Evolutionary conservation across 1,140 invertebrate genomes (phyloP).

Genomic region (Zaprionus gabonicus): DNA sequence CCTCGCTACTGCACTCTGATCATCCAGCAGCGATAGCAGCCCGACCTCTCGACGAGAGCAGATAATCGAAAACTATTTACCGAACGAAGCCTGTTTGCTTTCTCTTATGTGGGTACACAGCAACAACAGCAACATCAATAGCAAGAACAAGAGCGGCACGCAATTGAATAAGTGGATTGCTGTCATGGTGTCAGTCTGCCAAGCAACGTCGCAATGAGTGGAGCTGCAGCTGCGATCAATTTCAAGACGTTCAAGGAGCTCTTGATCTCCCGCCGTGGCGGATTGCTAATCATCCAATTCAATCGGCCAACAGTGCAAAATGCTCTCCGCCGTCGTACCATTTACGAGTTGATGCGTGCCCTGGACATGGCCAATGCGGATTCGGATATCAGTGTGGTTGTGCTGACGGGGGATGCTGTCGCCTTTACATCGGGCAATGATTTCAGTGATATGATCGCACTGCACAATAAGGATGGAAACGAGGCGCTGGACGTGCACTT

Average conservation of each 20-base stretch:
- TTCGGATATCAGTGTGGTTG: slow-evolving; percentile 50
- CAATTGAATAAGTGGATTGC: slow-evolving; percentile 25
- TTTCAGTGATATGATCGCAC: slow-evolving; percentile 84
- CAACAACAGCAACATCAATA: neutral
- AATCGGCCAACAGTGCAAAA: slow-evolving; percentile 92
- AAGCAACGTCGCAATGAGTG: slow-evolving; percentile 30
- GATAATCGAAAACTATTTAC: slow-evolving; percentile 27
- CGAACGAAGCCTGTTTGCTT: slow-evolving; percentile 32
- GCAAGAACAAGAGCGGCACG: neutral
- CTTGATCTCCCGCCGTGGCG: slow-evolving; percentile 38
- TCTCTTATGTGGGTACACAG: slow-evolving; percentile 16
- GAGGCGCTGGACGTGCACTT: slow-evolving; percentile 58
- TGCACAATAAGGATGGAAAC: slow-evolving; percentile 19
- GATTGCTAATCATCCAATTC: slow-evolving; percentile 87
- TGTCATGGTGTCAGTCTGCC: slow-evolving; percentile 24
- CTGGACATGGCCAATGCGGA: slow-evolving; percentile 58
- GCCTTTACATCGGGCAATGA: slow-evolving; percentile 96
- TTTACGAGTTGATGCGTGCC: slow-evolving; percentile 65
- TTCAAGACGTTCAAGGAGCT: slow-evolving; percentile 62
- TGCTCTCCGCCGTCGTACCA: slow-evolving; percentile 87
- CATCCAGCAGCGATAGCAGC: slow-evolving; percentile 23
- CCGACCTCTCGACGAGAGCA: slow-evolving; percentile 31
- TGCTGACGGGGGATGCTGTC: slow-evolving; percentile 86
- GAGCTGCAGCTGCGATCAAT: slow-evolving; percentile 23
- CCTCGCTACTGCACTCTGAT: slow-evolving; percentile 26